Evolutionary conservation across 2,888 invertebrate species (phyloP), one percentile per base, ranked within the genome.

Genomic region (Aphrophora alni): DNA sequence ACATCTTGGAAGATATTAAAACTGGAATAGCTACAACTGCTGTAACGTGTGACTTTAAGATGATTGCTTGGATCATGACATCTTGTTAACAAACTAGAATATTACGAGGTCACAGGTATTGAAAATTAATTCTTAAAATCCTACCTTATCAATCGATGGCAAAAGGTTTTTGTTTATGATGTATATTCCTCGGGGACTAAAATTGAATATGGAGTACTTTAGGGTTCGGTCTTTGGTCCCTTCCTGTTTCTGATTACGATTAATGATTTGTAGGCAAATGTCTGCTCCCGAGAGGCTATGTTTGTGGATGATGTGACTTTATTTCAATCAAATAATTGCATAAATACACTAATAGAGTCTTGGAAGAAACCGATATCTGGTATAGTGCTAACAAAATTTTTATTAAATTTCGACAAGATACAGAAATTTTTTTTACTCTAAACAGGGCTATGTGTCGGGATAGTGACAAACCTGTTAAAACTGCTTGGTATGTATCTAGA

Each of bases 171-270:
- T 75, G 76, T 59, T 14, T 28, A 76, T 14, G 76, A 68, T 76
- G 33, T 33, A 8, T 33, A 33, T 33, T 33, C 33, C 33, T 33
- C 33, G 8, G 33, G 33, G 33, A 3, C 33, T 33, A 33, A 33
- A 5, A 33, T 38, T 4, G 3, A 26, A 26, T 44, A 75, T 24
- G 80, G 80, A 21, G 75, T 80, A 24, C 75, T 69, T 3, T 75
- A 80, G 33, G 80, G 75, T 27, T 75, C 75, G 0, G 75, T 70
- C 12, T 10, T 80, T 24, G 80, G 75, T 17, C 80, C 80, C 38
- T 27, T 75, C 10, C 74, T 75, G 8, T 79, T 79, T 38, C n/a
- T 78, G 4, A 44, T 77, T 10, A 77, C 72, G 4, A 44, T 77
- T 10, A 77, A 77, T 33, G 77, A 77, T 24, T 27, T 75, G 7